A percentile compares a stretch with the other conserved stretches of the same genome.
phyloP scores from a whole-genome alignment of 92 coral and sea anemone species.

The Palythoa grandis region DNA sequence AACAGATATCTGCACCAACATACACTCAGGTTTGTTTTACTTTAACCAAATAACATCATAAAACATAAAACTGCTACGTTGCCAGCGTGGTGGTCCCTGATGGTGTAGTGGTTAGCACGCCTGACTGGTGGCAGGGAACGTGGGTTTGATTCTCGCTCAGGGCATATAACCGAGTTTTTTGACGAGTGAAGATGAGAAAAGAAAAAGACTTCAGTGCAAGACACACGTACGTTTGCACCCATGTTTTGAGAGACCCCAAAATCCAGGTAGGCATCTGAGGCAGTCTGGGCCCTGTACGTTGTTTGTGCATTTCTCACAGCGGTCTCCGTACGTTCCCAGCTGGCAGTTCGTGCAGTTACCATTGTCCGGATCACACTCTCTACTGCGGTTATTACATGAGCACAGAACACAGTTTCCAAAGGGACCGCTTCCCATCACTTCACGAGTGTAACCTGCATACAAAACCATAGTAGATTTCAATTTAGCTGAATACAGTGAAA shows the following conservation, averaged over 20 bases:
- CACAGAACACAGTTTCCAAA: slow-evolving; percentile 81
- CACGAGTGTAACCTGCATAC: slow-evolving; percentile 85
- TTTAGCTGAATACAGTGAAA: no score
- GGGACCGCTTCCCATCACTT: slow-evolving; percentile 59
- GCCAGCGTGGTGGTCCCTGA: no score
- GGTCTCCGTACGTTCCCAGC: slow-evolving; percentile 85
- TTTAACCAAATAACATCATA: no score
- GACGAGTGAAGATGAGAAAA: no score
- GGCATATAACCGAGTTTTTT: no score
- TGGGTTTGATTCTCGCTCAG: no score
- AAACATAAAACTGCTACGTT: no score
- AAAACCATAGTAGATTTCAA: not conserved
- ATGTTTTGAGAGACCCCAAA: slow-evolving; percentile 79
- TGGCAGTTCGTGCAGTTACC: slow-evolving; percentile 82
- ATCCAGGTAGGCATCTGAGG: slow-evolving; percentile 70
- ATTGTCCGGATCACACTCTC: slow-evolving; percentile 75
- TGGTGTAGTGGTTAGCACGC: no score
- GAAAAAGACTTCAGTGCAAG: no score
- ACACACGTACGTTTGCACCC: slow-evolving; percentile 64
- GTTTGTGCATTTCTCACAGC: slow-evolving; percentile 80
- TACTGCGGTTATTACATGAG: slow-evolving; percentile 83
- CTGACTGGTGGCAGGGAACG: no score
- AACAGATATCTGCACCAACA: no score
- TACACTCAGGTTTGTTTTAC: no score
- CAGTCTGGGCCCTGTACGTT: slow-evolving; percentile 87